Percentiles rank a stretch among this genome's conserved stretches.
Evolutionary conservation across 2,113 vertebrate genomes (phyloP).

Genomic region (Prochilodus magdalenae): DNA sequence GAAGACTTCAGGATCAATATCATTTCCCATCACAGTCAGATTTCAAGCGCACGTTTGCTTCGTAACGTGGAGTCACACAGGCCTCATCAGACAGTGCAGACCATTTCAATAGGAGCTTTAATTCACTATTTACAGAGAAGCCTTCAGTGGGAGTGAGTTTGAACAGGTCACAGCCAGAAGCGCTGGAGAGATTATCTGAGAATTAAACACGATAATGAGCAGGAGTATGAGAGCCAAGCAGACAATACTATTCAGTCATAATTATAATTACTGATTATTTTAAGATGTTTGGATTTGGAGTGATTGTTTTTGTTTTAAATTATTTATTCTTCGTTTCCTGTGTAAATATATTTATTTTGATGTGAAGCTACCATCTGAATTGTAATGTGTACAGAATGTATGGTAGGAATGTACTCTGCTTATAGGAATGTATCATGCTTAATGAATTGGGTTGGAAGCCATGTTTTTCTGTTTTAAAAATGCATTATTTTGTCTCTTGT

Average conservation of each 20-base stretch:
- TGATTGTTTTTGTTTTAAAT: constrained; percentile 83
- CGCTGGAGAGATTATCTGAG: constrained; percentile 45
- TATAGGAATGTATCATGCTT: constrained; percentile 84
- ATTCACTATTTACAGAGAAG: constrained; percentile 29
- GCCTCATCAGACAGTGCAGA: constrained; percentile 31
- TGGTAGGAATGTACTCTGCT: constrained; percentile 79
- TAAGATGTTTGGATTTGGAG: constrained; percentile 85
- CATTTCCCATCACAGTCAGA: constrained; percentile 32
- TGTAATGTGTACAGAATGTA: constrained; percentile 98
- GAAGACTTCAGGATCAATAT: constrained; percentile 24
- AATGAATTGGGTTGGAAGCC: constrained; percentile 81
- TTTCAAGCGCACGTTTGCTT: constrained; percentile 10
- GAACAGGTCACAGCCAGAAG: constrained; percentile 22
- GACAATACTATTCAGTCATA: constrained; percentile 58
- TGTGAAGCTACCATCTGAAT: constrained; percentile 94
- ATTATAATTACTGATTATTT: constrained; percentile 66
- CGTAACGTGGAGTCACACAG: neutral
- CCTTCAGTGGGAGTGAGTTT: constrained; percentile 25
- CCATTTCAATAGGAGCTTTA: constrained; percentile 27
- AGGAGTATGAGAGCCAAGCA: constrained; percentile 76
- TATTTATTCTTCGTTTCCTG: constrained; percentile 93
- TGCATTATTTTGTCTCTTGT: constrained; percentile 63
- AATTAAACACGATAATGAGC: constrained; percentile 37
- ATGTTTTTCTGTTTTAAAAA: constrained; percentile 70
- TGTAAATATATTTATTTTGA: constrained; percentile 99